A percentile compares a stretch with the other conserved stretches of the same genome.
phyloP scores from a whole-genome alignment of 1,140 invertebrate genomes.

The Drosophila sp. region DNA sequence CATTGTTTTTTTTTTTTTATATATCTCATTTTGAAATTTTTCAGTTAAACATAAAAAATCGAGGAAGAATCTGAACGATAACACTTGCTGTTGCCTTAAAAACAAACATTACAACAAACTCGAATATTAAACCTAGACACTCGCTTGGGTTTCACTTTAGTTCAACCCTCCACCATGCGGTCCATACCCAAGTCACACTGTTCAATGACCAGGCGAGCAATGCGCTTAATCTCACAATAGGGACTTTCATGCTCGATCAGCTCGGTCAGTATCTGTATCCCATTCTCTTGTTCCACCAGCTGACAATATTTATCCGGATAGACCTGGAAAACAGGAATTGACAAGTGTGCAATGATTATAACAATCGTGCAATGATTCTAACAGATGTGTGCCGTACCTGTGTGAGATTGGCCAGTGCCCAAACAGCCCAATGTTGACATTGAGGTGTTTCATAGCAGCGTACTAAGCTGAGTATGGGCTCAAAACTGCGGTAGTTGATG shows the following conservation, averaged over 20 bases:
- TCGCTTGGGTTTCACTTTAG: constrained; percentile 1
- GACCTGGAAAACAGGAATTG: constrained; percentile 51
- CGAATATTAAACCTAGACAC: constrained; percentile 45
- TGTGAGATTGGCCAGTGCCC: constrained; percentile 98
- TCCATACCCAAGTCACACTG: constrained; percentile 86
- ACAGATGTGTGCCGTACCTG: constrained; percentile 86
- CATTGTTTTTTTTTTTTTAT: constrained; percentile 13
- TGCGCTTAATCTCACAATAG: constrained; percentile 88
- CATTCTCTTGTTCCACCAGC: constrained; percentile 94
- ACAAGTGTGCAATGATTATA: background rate
- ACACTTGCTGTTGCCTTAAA: constrained; percentile 63
- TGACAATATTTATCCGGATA: constrained; percentile 94
- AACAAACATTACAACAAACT: constrained; percentile 77
- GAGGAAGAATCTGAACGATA: constrained; percentile 63
- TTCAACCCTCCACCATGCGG: constrained; percentile 71
- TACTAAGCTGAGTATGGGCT: constrained; percentile 94
- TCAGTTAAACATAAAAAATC: constrained; percentile 52
- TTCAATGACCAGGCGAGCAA: constrained; percentile 88
- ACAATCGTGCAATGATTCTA: background rate
- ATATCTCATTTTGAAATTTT: constrained; percentile 33
- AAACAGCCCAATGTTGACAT: constrained; percentile 98
- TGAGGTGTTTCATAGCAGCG: constrained; percentile 93
- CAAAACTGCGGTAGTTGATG: constrained; percentile 98
- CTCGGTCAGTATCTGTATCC: constrained; percentile 89
- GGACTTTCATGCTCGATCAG: constrained; percentile 88